Conservation (phyloP, 2,888 invertebrate genomes). For the Aethes cnicana region DNA sequence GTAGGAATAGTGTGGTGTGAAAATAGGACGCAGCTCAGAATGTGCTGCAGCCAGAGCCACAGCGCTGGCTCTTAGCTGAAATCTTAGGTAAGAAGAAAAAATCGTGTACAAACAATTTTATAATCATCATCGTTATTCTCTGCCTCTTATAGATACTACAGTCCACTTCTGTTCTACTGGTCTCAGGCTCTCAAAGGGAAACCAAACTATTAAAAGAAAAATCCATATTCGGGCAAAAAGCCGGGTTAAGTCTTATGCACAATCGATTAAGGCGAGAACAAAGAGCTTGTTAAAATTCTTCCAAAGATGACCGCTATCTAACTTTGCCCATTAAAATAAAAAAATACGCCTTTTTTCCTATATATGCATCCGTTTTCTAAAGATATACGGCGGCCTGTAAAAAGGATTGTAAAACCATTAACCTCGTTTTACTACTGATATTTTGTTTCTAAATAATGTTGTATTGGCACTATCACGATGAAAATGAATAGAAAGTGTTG, state of each 20-base stretch:
- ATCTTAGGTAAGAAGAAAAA: too few relatives aligned
- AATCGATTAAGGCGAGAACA: conserved; percentile 50
- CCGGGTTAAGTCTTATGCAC: conserved; percentile 36
- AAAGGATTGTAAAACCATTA: conserved; percentile 1
- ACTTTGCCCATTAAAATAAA: conserved; percentile 60
- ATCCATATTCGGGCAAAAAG: conserved; percentile 2
- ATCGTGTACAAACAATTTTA: too few relatives aligned
- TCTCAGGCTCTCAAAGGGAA: too few relatives aligned
- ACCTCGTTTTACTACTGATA: conserved; percentile 15
- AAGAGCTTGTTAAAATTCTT: conserved; percentile 79
- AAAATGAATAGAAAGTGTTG: not conserved
- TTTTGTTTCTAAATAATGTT: not conserved
- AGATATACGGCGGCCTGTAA: conserved; percentile 2
- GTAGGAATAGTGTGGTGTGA: too few relatives aligned
- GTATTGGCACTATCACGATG: not conserved
- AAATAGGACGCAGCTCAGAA: too few relatives aligned
- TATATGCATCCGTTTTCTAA: conserved; percentile 12
- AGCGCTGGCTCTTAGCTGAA: too few relatives aligned
- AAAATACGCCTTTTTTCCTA: conserved; percentile 48
- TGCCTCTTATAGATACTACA: too few relatives aligned
- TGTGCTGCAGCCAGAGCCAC: too few relatives aligned
- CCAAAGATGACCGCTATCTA: conserved; percentile 50
- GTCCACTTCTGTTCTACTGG: too few relatives aligned
- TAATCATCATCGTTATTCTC: too few relatives aligned
- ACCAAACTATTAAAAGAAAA: too few relatives aligned